Percentiles rank a stretch among this genome's conserved stretches.
These are phyloP conservation scores for Orthosia incerta DNA, from an alignment of 2,888 invertebrate genomes.

Conservation along the genomic window DNA sequence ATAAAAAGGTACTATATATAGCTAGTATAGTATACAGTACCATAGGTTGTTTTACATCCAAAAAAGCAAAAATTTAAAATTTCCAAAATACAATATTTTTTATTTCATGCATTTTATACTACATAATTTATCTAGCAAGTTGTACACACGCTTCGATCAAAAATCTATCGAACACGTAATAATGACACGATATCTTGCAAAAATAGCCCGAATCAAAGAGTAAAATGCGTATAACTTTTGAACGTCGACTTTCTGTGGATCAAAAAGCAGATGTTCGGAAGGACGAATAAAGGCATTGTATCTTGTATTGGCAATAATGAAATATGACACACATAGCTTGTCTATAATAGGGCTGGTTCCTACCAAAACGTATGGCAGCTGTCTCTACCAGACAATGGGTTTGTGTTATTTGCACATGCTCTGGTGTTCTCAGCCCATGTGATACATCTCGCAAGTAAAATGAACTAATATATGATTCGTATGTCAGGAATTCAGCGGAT, in stretches of 20 bases:
- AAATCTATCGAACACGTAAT: too few relatives aligned
- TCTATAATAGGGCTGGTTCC: conserved; percentile 1
- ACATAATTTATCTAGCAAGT: too few relatives aligned
- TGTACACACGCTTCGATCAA: too few relatives aligned
- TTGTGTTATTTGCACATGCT: conserved; percentile 3
- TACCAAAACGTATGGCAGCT: background rate
- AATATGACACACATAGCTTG: background rate
- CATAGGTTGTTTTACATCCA: too few relatives aligned
- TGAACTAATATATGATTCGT: background rate
- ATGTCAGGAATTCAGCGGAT: background rate
- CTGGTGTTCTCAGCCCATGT: background rate
- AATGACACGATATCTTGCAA: too few relatives aligned
- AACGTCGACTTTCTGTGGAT: background rate
- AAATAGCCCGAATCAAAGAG: too few relatives aligned
- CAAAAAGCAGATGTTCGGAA: conserved; percentile 11
- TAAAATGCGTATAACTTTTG: too few relatives aligned
- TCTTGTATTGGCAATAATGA: background rate
- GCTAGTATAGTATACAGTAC: too few relatives aligned
- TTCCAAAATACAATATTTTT: too few relatives aligned
- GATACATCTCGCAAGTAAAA: background rate
- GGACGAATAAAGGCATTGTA: conserved; percentile 2
- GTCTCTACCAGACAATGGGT: conserved; percentile 17
- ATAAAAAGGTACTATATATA: background rate
- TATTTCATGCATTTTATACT: too few relatives aligned
- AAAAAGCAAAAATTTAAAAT: too few relatives aligned